Base-by-base conservation (phyloP, 2,113 vertebrate genomes). In the Lamprologus ornatipinnis region DNA sequence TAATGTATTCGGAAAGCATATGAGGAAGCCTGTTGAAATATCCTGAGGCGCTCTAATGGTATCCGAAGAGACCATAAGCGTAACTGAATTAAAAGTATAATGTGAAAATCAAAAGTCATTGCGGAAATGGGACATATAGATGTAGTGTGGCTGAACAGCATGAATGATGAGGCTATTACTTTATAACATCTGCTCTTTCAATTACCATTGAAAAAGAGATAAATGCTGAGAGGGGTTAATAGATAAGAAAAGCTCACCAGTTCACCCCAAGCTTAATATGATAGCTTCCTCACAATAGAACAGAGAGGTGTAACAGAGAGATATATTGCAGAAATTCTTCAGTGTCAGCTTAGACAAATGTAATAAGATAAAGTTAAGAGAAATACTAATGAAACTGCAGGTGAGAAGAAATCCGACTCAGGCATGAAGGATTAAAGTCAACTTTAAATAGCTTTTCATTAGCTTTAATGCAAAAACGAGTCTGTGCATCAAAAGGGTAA, bases 101-200 rank as follows among this genome's bases (percentile, higher is more conserved):
- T 51, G 80, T 80, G 86, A 90, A 91, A 93, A 92, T 91, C 60
- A 83, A 78, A 93, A 88, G 79, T 91, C 90, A 37, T 75, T 85
- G 70, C 58, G 70, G 54, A 88, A 87, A 91, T 6, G 28, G 26
- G 40, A 84, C 86, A 83, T 90, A 92, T 82, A 87, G 80, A 89
- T 91, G 86, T 80, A 83, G 85, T 81, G 37, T 31, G 83, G 31
- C 85, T 70, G 89, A 92, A 84, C 87, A 47, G 86, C 80, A 88
- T 90, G 92, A 96, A 63, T 75, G 85, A 95, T 93, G 92, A 94
- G 88, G 84, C 92, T 90, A 91, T 95, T 95, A 95, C 91, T 82
- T 89, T 78, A 70, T 91, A 93, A 93, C 92, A 94, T 88, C 93
- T 94, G 92, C 93, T 90, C 91, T 91, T 91, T 91, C 92, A 94